Percentiles rank a stretch among this genome's conserved stretches.
Evolutionary conservation across 1,140 invertebrate species (phyloP).

Genomic region (Muscidifurax raptorellus): DNA sequence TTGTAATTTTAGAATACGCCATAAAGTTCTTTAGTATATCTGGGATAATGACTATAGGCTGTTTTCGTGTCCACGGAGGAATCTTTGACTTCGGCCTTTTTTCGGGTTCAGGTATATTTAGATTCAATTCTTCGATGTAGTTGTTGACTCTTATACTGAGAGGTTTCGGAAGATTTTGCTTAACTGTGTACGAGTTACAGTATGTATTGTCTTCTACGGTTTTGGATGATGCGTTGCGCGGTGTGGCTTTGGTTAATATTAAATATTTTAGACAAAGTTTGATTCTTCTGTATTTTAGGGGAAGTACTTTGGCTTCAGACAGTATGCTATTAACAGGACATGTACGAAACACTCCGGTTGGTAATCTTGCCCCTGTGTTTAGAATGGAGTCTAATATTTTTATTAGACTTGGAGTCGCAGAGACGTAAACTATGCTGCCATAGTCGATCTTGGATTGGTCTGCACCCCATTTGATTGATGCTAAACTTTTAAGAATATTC

Average conservation of each 20-base stretch:
- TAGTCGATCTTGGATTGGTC: constrained; percentile 59
- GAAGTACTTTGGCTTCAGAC: background rate
- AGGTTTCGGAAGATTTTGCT: background rate
- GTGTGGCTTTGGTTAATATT: background rate
- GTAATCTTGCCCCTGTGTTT: constrained; percentile 39
- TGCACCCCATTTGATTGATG: constrained; percentile 53
- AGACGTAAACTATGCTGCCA: constrained; percentile 54
- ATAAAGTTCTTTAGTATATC: background rate
- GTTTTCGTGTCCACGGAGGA: background rate
- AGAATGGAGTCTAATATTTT: constrained; percentile 48
- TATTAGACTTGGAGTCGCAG: constrained; percentile 51
- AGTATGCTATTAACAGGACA: constrained; percentile 36
- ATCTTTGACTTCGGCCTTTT: background rate
- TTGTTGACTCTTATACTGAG: background rate
- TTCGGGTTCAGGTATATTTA: background rate
- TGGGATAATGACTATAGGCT: no score
- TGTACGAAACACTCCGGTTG: constrained; percentile 46
- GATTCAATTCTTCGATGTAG: background rate
- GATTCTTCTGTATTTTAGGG: background rate
- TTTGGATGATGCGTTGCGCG: background rate
- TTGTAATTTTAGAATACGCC: no score
- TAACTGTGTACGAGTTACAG: background rate
- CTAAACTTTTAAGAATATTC: constrained; percentile 49
- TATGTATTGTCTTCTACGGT: background rate
- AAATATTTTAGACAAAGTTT: background rate